These are phyloP conservation scores for Hemitrygon akajei DNA, from an alignment of 2,797 vertebrate genomes.

Conservation along the genomic window DNA sequence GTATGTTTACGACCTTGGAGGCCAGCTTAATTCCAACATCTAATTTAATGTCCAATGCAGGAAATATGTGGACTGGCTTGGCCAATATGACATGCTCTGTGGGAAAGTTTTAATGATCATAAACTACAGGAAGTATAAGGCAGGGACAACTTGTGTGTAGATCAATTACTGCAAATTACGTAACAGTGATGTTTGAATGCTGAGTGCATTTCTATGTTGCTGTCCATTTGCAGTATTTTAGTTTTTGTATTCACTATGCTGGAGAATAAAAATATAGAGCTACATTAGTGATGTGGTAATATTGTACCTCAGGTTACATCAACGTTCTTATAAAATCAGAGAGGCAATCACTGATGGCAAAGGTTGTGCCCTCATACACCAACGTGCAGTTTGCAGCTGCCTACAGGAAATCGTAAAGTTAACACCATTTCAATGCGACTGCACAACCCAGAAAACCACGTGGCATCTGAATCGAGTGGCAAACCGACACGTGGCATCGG, in stretches of 20 bases:
- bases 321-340: neutral
- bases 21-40: neutral
- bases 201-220: neutral
- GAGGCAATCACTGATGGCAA: neutral
- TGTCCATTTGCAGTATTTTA: too few species aligned
- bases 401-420: neutral
- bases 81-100: neutral
- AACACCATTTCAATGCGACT: neutral
- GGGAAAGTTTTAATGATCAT: neutral
- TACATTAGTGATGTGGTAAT: too few species aligned
- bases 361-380: neutral
- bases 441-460: neutral
- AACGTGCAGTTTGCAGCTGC: neutral
- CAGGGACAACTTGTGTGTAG: neutral
- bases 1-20: neutral
- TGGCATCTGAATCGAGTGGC: neutral
- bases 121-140: conserved; percentile 15
- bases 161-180: neutral
- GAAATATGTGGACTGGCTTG: neutral
- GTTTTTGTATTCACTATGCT: neutral
- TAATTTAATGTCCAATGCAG: neutral
- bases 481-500: too few species aligned
- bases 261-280: neutral
- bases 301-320: neutral
- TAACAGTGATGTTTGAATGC: neutral